Percentiles rank a stretch among this genome's conserved stretches.
phyloP scores from a whole-genome alignment of 2,888 invertebrate genomes.

The Pachliopta kotzebuea region DNA sequence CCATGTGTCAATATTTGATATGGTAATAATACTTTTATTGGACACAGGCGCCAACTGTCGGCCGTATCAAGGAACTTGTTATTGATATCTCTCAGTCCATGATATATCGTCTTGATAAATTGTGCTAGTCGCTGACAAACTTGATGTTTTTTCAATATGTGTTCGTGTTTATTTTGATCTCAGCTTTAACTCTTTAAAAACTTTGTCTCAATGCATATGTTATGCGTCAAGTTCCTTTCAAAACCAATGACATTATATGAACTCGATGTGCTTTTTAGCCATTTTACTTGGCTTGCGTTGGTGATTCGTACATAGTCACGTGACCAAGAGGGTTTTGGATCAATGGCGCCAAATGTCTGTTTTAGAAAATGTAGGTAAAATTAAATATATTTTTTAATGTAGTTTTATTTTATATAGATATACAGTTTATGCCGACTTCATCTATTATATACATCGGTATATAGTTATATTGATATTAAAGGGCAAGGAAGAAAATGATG shows the following conservation, averaged over 20 bases:
- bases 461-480: conserved; percentile 38
- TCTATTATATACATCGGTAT: conserved; percentile 40
- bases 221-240: conserved; percentile 68
- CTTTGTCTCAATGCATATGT: conserved; percentile 66
- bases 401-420: conserved; percentile 41
- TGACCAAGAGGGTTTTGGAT: conserved; percentile 77
- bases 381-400: conserved; percentile 44
- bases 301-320: conserved; percentile 80
- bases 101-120: conserved; percentile 67
- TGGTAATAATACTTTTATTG: conserved; percentile 39
- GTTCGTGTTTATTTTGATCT: conserved; percentile 60
- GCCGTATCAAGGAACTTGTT: conserved; percentile 60
- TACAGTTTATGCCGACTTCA: conserved; percentile 36
- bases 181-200: conserved; percentile 50
- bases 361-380: conserved; percentile 76
- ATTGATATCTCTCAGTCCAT: conserved; percentile 77
- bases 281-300: conserved; percentile 81
- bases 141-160: conserved; percentile 62
- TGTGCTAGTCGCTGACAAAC: conserved; percentile 66
- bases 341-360: conserved; percentile 80
- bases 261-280: conserved; percentile 80
- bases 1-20: conserved; percentile 27
- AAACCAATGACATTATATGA: conserved; percentile 76
- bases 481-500: conserved; percentile 56
- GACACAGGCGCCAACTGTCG: conserved; percentile 65